These are phyloP conservation scores for Bos javanicus DNA, from an alignment of 2,113 vertebrate genomes.

Conservation along the genomic window DNA sequence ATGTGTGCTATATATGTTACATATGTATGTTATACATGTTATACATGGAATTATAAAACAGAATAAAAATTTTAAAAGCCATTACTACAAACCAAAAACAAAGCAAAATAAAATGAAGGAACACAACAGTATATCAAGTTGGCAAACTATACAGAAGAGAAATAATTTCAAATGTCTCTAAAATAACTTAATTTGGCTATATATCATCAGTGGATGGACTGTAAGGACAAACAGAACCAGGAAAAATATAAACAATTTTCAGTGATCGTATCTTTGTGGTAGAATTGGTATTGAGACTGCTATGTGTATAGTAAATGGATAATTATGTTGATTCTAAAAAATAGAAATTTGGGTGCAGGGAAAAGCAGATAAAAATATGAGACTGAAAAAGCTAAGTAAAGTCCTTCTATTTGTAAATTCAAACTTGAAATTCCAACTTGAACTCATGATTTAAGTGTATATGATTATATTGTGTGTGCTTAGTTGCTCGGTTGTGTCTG, in stretches of 20 bases:
- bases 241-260: background rate
- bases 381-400: background rate
- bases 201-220: too few relatives aligned
- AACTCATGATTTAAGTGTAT: background rate
- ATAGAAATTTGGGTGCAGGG: background rate
- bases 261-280: background rate
- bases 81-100: background rate
- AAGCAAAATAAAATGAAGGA: background rate
- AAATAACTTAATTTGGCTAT: background rate
- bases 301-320: background rate
- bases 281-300: background rate
- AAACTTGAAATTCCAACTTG: background rate
- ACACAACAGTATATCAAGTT: background rate
- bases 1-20: background rate
- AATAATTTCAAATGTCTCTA: background rate
- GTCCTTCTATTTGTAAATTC: background rate
- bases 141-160: background rate
- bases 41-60: background rate
- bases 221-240: background rate
- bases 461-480: background rate
- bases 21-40: background rate
- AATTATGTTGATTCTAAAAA: slow-evolving; percentile 10
- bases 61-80: background rate
- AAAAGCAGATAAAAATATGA: background rate
- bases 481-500: background rate